A percentile compares a stretch with the other conserved stretches of the same genome.
These are phyloP conservation scores for Apamea epomidion DNA, from an alignment of 2,888 invertebrate genomes.

Conservation along the genomic window DNA sequence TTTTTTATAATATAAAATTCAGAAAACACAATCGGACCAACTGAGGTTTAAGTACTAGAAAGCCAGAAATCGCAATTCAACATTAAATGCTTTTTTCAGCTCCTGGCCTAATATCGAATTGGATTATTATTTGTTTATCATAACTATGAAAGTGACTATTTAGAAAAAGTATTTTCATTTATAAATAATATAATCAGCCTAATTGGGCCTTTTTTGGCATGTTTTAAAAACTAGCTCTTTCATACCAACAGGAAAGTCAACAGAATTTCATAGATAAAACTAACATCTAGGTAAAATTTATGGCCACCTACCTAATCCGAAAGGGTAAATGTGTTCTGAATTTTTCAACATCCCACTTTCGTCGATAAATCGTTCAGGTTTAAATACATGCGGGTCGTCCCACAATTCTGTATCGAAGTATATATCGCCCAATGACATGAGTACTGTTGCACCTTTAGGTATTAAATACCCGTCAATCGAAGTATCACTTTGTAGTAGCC, in stretches of 20 bases:
- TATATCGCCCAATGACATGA: constrained; percentile 89
- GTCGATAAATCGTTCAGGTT: constrained; percentile 92
- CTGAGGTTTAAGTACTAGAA: not conserved
- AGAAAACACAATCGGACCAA: not conserved
- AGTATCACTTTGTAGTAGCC: constrained; percentile 80
- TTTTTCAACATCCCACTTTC: constrained; percentile 87
- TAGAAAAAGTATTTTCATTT: not conserved
- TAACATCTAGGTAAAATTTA: not conserved
- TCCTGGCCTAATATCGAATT: not conserved
- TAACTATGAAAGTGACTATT: not conserved
- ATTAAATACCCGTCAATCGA: constrained; percentile 83
- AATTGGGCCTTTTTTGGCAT: not conserved
- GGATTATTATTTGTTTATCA: not conserved
- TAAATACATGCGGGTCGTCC: constrained; percentile 90
- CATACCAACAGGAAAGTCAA: not conserved
- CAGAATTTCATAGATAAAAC: not conserved
- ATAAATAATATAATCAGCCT: not conserved
- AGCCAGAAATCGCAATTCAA: not conserved
- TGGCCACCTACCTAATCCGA: constrained; percentile 91
- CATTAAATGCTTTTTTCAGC: not conserved
- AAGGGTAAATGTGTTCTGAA: constrained; percentile 91
- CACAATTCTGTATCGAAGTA: constrained; percentile 89
- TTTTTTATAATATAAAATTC: not conserved
- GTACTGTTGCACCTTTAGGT: constrained; percentile 88
- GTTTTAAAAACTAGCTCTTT: not conserved